These are phyloP conservation scores for Drosophila kikkawai DNA, from an alignment of 1,140 invertebrate species.

Conservation along the genomic window DNA sequence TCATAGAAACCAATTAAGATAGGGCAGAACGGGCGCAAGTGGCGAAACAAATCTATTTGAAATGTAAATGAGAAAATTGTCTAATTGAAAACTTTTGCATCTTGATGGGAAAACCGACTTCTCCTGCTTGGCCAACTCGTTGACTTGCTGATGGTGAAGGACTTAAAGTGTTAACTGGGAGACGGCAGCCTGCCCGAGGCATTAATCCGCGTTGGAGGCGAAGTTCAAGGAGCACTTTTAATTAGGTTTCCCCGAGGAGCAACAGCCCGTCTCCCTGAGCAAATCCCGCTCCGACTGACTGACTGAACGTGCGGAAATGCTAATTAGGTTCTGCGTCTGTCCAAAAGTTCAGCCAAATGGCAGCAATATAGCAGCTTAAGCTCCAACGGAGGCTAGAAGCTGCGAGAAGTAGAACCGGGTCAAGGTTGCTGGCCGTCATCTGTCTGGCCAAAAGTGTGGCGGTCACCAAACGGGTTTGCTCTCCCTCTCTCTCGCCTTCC, in stretches of 20 bases:
- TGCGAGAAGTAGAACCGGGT: conserved; percentile 63
- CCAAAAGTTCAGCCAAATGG: conserved; percentile 36
- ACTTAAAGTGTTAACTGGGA: conserved; percentile 73
- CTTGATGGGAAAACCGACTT: conserved; percentile 16
- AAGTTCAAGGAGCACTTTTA: conserved; percentile 67
- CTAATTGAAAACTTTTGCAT: conserved; percentile 78
- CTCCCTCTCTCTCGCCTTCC: conserved; percentile 11
- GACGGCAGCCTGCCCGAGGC: conserved; percentile 45
- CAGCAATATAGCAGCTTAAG: conserved; percentile 16
- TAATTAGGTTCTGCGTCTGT: conserved; percentile 68
- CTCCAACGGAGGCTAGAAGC: conserved; percentile 54
- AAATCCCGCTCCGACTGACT: conserved; percentile 38
- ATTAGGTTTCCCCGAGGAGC: conserved; percentile 60
- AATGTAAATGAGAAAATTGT: conserved; percentile 75
- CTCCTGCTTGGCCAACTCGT: not conserved
- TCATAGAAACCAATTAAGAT: conserved; percentile 65
- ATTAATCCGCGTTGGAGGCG: conserved; percentile 54
- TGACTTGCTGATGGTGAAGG: conserved; percentile 30
- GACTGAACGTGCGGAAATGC: conserved; percentile 68
- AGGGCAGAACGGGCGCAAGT: conserved; percentile 50
- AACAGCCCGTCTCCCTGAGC: conserved; percentile 13
- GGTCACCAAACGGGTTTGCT: conserved; percentile 59
- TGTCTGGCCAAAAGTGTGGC: conserved; percentile 59
- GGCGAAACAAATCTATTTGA: conserved; percentile 72
- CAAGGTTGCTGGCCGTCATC: conserved; percentile 52